phyloP scores from a whole-genome alignment of 2,113 vertebrate genomes.

The Dipodomys merriami region DNA sequence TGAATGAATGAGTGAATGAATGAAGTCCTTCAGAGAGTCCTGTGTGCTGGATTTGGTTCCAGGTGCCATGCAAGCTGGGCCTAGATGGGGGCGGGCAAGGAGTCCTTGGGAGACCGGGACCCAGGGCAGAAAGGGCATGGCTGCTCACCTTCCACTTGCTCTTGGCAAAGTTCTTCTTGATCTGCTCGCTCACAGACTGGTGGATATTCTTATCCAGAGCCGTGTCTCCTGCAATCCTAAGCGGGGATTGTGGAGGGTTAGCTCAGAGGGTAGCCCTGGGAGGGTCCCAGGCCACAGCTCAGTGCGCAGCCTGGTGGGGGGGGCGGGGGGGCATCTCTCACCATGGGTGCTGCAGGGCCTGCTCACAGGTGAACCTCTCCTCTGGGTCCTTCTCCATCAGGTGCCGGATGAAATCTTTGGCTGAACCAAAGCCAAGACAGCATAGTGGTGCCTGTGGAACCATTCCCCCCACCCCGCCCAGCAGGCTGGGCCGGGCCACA shows the following conservation, averaged over 20 bases:
- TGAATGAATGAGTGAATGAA: neutral
- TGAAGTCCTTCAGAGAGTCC: neutral
- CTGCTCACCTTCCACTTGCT: conserved; percentile 97
- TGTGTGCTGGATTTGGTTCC: neutral
- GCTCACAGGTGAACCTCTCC: conserved; percentile 95
- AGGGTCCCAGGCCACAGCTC: neutral
- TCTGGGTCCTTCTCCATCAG: conserved; percentile 96
- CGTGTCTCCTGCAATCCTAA: conserved; percentile 97
- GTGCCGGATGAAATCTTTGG: conserved; percentile 97
- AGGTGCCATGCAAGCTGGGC: neutral
- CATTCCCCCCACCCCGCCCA: neutral
- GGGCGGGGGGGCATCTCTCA: conserved; percentile 76
- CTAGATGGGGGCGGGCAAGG: neutral
- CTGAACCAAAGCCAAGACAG: conserved; percentile 80
- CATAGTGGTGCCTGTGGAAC: neutral
- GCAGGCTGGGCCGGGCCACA: neutral
- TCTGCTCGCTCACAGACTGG: conserved; percentile 98
- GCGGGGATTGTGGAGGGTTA: neutral
- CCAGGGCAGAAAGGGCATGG: rapidly evolving
- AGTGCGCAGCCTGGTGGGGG: rapidly evolving
- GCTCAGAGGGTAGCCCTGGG: neutral
- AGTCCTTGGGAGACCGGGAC: neutral
- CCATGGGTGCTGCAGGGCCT: conserved; percentile 98
- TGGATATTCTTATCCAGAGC: conserved; percentile 99
- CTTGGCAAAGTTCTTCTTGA: conserved; percentile 99